A percentile compares a stretch with the other conserved stretches of the same genome.
Conservation (phyloP, 2,888 invertebrate genomes). For the Dynastes tityus region DNA sequence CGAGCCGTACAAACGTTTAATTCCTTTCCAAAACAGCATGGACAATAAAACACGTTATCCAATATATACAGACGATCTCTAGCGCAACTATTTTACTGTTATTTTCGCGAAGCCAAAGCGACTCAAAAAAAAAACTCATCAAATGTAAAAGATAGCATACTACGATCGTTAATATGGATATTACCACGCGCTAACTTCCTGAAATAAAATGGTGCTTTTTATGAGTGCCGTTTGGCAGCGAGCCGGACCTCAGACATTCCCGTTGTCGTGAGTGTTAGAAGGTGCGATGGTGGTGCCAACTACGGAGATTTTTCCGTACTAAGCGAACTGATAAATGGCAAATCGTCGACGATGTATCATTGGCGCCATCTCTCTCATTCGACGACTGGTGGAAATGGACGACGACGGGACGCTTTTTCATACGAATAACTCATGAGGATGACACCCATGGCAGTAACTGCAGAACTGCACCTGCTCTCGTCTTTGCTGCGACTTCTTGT, state of each 20-base stretch:
- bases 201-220: background rate
- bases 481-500: constrained; percentile 77
- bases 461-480: constrained; percentile 76
- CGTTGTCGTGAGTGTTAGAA: background rate
- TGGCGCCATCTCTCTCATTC: no score
- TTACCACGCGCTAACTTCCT: background rate
- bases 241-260: background rate
- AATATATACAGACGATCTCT: no score
- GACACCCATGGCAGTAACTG: constrained; percentile 74
- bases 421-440: constrained; percentile 62
- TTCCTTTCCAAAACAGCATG: no score
- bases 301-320: background rate
- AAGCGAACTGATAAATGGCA: constrained; percentile 10
- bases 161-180: background rate
- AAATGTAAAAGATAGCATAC: no score
- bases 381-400: constrained; percentile 54
- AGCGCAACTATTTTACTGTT: no score
- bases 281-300: background rate
- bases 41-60: no score
- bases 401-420: constrained; percentile 35
- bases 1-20: no score
- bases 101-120: no score
- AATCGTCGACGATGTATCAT: background rate
- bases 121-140: no score
- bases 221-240: no score